phyloP scores from a whole-genome alignment of 2,888 invertebrate species.

The Taphrorychus bicolor region DNA sequence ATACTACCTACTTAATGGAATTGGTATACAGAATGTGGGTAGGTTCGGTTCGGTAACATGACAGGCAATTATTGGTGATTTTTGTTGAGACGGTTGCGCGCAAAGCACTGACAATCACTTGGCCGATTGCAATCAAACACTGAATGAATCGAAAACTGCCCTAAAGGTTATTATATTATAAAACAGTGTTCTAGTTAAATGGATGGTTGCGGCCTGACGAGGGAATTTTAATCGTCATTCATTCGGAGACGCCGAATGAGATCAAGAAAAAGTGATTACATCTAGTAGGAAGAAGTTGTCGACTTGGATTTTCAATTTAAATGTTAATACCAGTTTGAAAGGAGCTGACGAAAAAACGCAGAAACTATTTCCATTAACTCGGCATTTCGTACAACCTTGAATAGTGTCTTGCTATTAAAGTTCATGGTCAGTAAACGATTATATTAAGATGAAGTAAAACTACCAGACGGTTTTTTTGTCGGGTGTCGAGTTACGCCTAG shows the following conservation, averaged over 20 bases:
- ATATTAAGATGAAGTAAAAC: conserved; percentile 19
- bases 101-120: conserved; percentile 4
- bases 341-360: conserved; percentile 4
- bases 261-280: not conserved
- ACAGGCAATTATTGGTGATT: conserved; percentile 20
- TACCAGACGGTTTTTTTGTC: conserved; percentile 13
- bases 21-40: conserved; percentile 20
- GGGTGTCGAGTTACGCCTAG: not conserved
- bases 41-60: conserved; percentile 11
- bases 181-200: conserved; percentile 2
- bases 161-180: not conserved
- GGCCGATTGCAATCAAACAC: not conserved
- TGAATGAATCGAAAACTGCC: conserved; percentile 1
- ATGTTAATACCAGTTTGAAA: conserved; percentile 1
- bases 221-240: not conserved
- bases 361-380: conserved; percentile 12
- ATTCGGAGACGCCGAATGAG: not conserved
- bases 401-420: conserved; percentile 20
- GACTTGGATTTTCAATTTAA: not conserved
- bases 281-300: not conserved
- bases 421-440: conserved; percentile 19
- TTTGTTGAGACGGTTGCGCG: no score
- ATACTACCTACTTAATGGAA: conserved; percentile 15
- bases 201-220: not conserved
- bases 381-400: conserved; percentile 19